Percentiles rank a stretch among this genome's conserved stretches.
Conservation (phyloP, 2,113 vertebrate species). For the Natator depressus region DNA sequence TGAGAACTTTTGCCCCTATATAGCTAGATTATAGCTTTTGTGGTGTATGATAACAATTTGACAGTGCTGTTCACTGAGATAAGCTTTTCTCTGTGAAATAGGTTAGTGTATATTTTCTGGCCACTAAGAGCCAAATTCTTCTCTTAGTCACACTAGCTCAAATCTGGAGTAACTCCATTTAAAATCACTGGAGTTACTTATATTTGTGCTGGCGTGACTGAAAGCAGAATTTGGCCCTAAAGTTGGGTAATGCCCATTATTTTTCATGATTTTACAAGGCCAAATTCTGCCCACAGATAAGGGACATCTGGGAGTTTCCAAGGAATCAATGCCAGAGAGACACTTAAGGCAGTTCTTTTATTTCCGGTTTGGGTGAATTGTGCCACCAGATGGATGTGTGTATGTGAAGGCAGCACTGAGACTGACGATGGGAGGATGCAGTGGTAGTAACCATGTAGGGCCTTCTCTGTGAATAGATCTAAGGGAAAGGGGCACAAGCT, state of each 20-base stretch:
- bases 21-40: neutral
- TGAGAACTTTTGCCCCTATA: neutral
- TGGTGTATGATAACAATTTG: fast-evolving
- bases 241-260: neutral
- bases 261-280: neutral
- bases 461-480: neutral
- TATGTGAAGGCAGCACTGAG: neutral
- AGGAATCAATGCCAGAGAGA: neutral
- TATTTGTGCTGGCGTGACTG: neutral
- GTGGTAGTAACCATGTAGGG: neutral
- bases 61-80: neutral
- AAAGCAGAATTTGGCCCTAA: neutral
- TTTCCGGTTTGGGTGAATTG: neutral
- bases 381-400: neutral
- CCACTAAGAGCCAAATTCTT: neutral
- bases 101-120: neutral
- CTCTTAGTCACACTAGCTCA: neutral
- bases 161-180: neutral
- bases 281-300: neutral
- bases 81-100: neutral
- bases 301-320: neutral
- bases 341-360: neutral
- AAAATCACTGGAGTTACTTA: neutral
- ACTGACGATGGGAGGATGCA: neutral
- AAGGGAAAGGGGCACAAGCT: fast-evolving